Evolutionary conservation across 2,113 vertebrate species (phyloP), one percentile per base, ranked within the genome.

Genomic region (Variabilichromis moorii): DNA sequence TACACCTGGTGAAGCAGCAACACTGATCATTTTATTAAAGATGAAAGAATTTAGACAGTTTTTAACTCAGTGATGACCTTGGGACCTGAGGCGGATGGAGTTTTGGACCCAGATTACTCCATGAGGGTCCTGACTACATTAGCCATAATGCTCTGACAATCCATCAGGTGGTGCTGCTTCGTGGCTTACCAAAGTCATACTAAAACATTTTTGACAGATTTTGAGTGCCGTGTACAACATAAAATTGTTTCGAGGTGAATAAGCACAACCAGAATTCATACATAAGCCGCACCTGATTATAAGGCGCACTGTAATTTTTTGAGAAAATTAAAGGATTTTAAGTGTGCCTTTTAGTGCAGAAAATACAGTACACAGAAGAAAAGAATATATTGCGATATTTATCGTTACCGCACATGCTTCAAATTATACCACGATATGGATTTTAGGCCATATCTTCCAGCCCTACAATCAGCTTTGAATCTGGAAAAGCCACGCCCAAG

Each of bases 1-100:
- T 12, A 24, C 1, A 54, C n/a, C n/a, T 24, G 0, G 0, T 3
- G n/a, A 24, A 54, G 53, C 53, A 54, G 53, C 53, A 54, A 54
- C n/a, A 0, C n/a, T 12, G 3, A 54, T 54, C n/a, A 24, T 24
- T 54, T 55, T 26, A 55, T 55, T 55, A 55, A 55, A 24, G 21
- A 55, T 55, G 21, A 55, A 55, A 0, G 11, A 26, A 26, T 55
- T 55, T 55, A 8, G 11, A 55, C 21, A 8, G 54, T 26, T 57
- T 26, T 57, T 57, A 55, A 57, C 21, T 57, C 21, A 26, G 12
- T 26, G 54, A 26, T 57, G 7, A 55, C 54, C 4, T 57, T 57
- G 21, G 54, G 54, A 57, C 54, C 12, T 26, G 12, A 26, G 2
- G 12, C 1, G 4, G 11, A 55, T 1, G 53, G 54, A 26, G 54